Base-by-base conservation (phyloP, 2,797 vertebrate species). In the Cyprinodon diabolis region DNA sequence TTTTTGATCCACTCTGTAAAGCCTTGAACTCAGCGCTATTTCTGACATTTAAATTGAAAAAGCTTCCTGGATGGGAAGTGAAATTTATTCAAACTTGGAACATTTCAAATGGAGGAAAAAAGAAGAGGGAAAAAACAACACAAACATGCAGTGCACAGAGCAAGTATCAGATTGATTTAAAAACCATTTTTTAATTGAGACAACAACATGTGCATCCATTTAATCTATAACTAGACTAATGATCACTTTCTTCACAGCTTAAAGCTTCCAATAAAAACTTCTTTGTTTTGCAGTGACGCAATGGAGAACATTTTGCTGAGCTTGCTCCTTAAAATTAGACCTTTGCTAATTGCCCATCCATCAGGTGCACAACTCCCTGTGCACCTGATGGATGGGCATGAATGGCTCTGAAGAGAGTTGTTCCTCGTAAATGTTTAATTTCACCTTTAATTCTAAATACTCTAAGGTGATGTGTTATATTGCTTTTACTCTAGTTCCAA, bases 231-330 rank as follows among this genome's bases (percentile, higher is more conserved):
- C 37, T 43, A n/a, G 9, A 63, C 37, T n/a, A n/a, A 43, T 30
- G 30, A n/a, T 45, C 7, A 63, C 43, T n/a, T 63, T 8, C 10
- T n/a, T 37, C 5, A n/a, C 19, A 43, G 35, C 52, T 68, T 52
- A 55, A 58, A 69, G 37, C 37, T 63, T 47, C 45, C 5, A 23
- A 47, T 45, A 51, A 63, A 73, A 51, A 68, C 25, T 35, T 65
- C 21, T 52, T 37, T 62, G 60, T 62, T 71, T 40, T 76, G 67
- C 40, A 51, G 66, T 60, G 52, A 74, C 66, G 51, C 25, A 25
- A 49, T 30, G 19, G 56, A 30, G 57, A 68, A 43, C 62, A 52
- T 43, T 60, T 40, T 40, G 66, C 62, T 78, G 71, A 75, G 49
- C 35, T 25, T 69, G 68, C 25, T 68, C 65, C 52, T 74, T 23